Evolutionary conservation across 2,113 vertebrate genomes (phyloP), one percentile per base, ranked within the genome.

Genomic region (cattle (Bos taurus)): DNA sequence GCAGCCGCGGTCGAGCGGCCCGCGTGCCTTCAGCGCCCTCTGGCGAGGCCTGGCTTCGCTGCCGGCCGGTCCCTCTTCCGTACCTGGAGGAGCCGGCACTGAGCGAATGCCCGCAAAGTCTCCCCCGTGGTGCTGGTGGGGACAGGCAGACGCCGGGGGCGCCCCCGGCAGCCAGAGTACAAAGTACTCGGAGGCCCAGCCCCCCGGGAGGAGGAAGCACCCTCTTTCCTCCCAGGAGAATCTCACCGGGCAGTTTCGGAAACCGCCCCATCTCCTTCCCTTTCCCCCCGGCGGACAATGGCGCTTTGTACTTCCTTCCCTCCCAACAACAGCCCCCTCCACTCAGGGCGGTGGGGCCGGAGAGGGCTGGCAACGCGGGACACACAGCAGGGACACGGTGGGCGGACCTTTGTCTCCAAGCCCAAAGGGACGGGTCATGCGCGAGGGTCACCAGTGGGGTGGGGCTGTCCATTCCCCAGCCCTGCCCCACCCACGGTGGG

Each of bases 251-350:
- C 95, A 88, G 93, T 96, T 97, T 97, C 71, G 77, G 96, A 98
- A 98, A 91, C 94, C 83, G 86, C 96, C 97, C 97, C 80, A 43
- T 92, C 96, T 90, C 82, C n/a, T 97, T 97, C 96, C 97, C 93
- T 87, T 88, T 85, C 89, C 82, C 96, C 93, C 96, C 97, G 4
- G 82, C 67, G 48, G 97, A 98, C 97, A 98, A 98, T 98, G 80
- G 96, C 33, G 25, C 98, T 98, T 98, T 98, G 97, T 98, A 80
- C 94, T 97, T 98, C 97, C 97, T 98, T 97, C 97, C 88, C 98
- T 95, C 85, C 96, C 94, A 93, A 25, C 67, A 52, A 57, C 93
- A 64, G 46, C 33, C 77, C 64, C 64, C 88, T 92, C 80, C 85
- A 48, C 77, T 94, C 90, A 26, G 56, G 16, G 56, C 7, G 6